These are phyloP conservation scores for Triplophysa yarkandensis DNA, from an alignment of 2,797 vertebrate genomes.

Conservation along the genomic window DNA sequence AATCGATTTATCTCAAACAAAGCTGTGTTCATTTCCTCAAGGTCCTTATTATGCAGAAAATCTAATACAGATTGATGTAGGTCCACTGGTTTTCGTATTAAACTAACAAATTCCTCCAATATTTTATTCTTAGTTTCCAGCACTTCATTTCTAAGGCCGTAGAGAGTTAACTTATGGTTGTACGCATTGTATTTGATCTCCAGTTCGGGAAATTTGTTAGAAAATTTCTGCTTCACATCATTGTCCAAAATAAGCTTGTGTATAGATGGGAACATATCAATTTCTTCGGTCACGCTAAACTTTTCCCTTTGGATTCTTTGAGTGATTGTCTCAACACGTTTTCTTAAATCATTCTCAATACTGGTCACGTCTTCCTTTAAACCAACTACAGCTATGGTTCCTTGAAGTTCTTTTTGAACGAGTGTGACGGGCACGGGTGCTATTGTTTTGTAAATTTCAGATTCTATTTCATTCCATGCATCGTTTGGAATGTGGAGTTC, in stretches of 20 bases:
- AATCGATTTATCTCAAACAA: conserved; percentile 75
- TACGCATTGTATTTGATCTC: conserved; percentile 66
- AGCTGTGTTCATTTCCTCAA: conserved; percentile 65
- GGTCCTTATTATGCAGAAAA: conserved; percentile 70
- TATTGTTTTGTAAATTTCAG: conserved; percentile 56
- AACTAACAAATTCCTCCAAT: conserved; percentile 57
- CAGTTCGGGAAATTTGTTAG: conserved; percentile 67
- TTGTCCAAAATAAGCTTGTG: conserved; percentile 71
- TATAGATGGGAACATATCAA: conserved; percentile 62
- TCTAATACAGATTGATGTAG: conserved; percentile 65
- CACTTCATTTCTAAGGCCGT: conserved; percentile 76
- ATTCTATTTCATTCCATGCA: conserved; percentile 74
- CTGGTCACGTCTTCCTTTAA: conserved; percentile 64
- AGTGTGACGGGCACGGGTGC: conserved; percentile 64
- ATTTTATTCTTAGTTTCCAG: conserved; percentile 72
- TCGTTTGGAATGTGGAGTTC: conserved; percentile 57
- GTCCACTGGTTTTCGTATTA: conserved; percentile 64
- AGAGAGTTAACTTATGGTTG: conserved; percentile 65
- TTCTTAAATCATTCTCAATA: conserved; percentile 59
- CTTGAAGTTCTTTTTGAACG: conserved; percentile 59
- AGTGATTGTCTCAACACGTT: conserved; percentile 57
- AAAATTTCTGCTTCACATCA: conserved; percentile 65
- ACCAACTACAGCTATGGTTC: conserved; percentile 74
- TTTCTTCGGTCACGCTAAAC: conserved; percentile 59
- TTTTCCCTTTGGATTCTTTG: conserved; percentile 70